A percentile compares a stretch with the other conserved stretches of the same genome.
These are phyloP conservation scores for Drosophila albomicans DNA, from an alignment of 1,140 invertebrate species.

Conservation along the genomic window DNA sequence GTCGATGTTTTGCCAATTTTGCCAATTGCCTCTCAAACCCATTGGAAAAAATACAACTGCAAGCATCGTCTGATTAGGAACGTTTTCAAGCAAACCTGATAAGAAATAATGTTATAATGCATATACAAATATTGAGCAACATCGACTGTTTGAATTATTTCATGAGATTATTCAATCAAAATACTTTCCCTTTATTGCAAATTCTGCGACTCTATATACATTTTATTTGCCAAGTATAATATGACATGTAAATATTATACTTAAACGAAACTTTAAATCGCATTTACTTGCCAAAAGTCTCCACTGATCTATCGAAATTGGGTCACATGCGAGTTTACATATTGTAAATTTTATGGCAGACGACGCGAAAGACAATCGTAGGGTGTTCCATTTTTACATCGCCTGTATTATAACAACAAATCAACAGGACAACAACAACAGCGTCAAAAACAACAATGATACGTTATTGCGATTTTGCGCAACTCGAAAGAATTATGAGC, in stretches of 20 bases:
- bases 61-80: not conserved
- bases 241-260: too few species aligned
- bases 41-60: not conserved
- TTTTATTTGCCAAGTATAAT: not conserved
- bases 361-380: slow-evolving; percentile 6
- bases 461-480: slow-evolving; percentile 13
- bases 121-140: too few species aligned
- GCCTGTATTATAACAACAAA: slow-evolving; percentile 16
- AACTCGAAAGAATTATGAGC: slow-evolving; percentile 41
- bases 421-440: slow-evolving; percentile 6
- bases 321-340: slow-evolving; percentile 17
- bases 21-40: not conserved
- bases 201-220: not conserved
- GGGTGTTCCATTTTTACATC: slow-evolving; percentile 6
- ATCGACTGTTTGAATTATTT: too few species aligned
- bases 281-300: slow-evolving; percentile 5
- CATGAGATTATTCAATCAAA: too few species aligned
- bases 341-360: not conserved
- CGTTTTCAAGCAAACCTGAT: not conserved
- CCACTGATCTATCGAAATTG: slow-evolving; percentile 5
- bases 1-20: too few species aligned
- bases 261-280: not conserved
- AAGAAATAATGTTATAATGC: not conserved
- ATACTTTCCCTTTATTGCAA: not conserved
- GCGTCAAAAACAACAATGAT: not conserved